Conservation (phyloP, 2,797 vertebrate genomes). For the Typhlichthys eigenmanni region DNA sequence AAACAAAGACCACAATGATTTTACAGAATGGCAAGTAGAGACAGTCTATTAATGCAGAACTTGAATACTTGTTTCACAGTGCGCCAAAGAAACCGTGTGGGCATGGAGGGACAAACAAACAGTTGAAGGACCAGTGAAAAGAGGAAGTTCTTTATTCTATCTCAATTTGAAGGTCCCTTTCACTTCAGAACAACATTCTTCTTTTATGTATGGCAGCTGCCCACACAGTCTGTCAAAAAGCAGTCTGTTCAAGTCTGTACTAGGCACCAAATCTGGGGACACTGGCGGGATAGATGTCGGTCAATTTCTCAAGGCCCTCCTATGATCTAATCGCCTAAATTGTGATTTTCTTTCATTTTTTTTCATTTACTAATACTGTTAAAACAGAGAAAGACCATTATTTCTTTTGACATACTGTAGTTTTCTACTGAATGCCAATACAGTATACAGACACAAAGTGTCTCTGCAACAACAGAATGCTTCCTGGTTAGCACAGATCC, state of each 20-base stretch:
- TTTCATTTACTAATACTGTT: no score
- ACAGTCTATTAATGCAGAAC: constrained; percentile 29
- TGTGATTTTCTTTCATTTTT: no score
- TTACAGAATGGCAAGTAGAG: constrained; percentile 42
- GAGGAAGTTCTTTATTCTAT: constrained; percentile 43
- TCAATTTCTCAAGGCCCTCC: no score
- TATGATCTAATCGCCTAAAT: no score
- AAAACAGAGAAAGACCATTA: no score
- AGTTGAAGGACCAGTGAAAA: constrained; percentile 32
- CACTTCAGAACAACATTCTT: constrained; percentile 28
- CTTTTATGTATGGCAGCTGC: constrained; percentile 19
- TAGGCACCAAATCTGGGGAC: no score
- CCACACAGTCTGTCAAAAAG: constrained; percentile 43
- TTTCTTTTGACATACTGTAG: no score
- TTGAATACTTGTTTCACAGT: constrained; percentile 23
- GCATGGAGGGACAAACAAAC: constrained; percentile 28
- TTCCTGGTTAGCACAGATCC: no score
- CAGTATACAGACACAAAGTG: no score
- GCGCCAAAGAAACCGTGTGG: constrained; percentile 23
- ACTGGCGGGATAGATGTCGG: no score
- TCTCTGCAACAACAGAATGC: no score
- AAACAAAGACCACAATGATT: constrained; percentile 45
- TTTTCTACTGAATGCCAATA: no score
- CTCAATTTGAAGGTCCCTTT: constrained; percentile 24
- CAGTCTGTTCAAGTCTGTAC: neutral